Evolutionary conservation across 2,888 invertebrate genomes (phyloP).

Genomic region (Drosophila phalerata): DNA sequence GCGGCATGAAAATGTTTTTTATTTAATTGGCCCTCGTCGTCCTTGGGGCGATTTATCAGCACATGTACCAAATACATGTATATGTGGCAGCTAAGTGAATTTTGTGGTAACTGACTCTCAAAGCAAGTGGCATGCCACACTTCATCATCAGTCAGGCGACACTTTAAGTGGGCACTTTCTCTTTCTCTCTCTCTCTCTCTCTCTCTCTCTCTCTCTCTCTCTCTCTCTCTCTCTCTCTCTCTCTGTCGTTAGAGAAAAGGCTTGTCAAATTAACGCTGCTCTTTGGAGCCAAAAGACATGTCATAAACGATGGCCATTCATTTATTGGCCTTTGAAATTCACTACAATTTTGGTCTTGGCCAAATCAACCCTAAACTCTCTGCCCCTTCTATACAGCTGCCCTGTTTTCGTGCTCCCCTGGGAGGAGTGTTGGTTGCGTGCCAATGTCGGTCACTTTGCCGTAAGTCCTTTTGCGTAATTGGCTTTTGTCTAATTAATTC

Average conservation of each 20-base stretch:
- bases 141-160: constrained; percentile 53
- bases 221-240: not conserved
- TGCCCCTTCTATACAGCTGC: not conserved
- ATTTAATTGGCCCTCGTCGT: constrained; percentile 63
- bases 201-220: not conserved
- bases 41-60: constrained; percentile 44
- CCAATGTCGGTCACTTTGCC: constrained; percentile 53
- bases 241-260: constrained; percentile 30
- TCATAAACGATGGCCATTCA: constrained; percentile 34
- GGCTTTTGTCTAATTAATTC: constrained; percentile 79
- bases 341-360: constrained; percentile 32
- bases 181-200: not conserved
- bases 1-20: constrained; percentile 64
- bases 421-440: constrained; percentile 55
- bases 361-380: constrained; percentile 14
- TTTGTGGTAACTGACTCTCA: constrained; percentile 38
- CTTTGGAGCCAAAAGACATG: constrained; percentile 31
- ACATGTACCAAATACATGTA: no score
- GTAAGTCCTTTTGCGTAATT: constrained; percentile 72
- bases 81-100: constrained; percentile 51
- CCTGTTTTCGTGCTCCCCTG: constrained; percentile 36
- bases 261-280: constrained; percentile 70
- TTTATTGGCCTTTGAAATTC: constrained; percentile 49
- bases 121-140: constrained; percentile 31
- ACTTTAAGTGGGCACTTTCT: constrained; percentile 34